Evolutionary conservation across 2,113 vertebrate genomes (phyloP).

Genomic region (Eclectus roratus): DNA sequence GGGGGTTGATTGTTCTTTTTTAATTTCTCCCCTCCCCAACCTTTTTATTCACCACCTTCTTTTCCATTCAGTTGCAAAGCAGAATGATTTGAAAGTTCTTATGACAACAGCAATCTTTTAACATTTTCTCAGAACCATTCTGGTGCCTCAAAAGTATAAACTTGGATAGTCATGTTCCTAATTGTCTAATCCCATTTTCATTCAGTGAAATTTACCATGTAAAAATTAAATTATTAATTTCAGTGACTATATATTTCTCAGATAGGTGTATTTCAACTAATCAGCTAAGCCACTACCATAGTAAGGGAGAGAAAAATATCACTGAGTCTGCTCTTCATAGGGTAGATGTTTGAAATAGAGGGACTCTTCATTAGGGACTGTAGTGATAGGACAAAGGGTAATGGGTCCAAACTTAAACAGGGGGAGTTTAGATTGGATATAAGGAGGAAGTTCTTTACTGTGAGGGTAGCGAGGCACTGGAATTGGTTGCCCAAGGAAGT

Average conservation of each 20-base stretch:
- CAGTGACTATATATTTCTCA: not conserved
- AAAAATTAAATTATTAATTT: not conserved
- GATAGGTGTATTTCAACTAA: not conserved
- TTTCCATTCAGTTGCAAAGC: not conserved
- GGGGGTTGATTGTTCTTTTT: accelerated
- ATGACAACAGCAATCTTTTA: not conserved
- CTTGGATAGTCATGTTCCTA: not conserved
- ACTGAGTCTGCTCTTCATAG: not conserved
- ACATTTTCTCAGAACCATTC: not conserved
- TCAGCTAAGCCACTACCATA: not conserved
- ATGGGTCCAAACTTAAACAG: not conserved
- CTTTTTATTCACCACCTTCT: not conserved
- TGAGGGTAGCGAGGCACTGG: not conserved
- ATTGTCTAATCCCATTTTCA: not conserved
- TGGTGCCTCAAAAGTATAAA: not conserved
- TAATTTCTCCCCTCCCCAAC: not conserved
- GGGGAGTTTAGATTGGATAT: not conserved
- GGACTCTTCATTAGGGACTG: not conserved
- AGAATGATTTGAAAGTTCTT: not conserved
- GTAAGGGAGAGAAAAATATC: not conserved
- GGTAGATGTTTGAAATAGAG: not conserved
- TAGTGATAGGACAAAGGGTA: not conserved
- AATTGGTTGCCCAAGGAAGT: not conserved
- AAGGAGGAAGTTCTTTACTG: not conserved
- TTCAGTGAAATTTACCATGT: not conserved